Evolutionary conservation across 64 coral and sea anemone genomes (phyloP).

Genomic region (Montipora foliosa): DNA sequence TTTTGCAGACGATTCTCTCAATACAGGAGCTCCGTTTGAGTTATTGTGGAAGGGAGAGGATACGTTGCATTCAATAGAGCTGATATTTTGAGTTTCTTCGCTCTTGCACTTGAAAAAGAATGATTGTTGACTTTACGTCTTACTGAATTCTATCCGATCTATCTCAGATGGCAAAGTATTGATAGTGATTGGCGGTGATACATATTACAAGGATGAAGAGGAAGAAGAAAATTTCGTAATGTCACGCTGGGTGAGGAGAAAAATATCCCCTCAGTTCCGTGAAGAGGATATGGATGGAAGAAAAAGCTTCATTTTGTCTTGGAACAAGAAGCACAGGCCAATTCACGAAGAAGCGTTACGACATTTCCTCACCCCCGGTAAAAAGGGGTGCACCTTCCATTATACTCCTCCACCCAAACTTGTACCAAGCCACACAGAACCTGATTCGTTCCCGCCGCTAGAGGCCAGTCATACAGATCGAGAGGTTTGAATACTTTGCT

Average conservation of each 20-base stretch:
- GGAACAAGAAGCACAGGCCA: constrained; percentile 61
- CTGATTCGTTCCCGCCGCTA: neutral
- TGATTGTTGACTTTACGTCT: no score
- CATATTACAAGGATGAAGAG: constrained; percentile 50
- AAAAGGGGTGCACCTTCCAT: constrained; percentile 29
- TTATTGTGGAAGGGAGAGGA: no score
- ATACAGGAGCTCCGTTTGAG: no score
- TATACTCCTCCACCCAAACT: neutral
- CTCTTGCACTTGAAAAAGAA: neutral
- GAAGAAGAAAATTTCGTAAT: constrained; percentile 39
- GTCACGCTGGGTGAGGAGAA: constrained; percentile 51
- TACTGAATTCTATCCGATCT: no score
- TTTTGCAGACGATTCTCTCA: no score
- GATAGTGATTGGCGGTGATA: constrained; percentile 81
- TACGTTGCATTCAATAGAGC: no score
- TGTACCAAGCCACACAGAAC: neutral
- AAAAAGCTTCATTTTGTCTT: constrained; percentile 80
- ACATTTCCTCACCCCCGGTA: constrained; percentile 55
- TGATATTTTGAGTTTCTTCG: no score
- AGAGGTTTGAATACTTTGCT: neutral
- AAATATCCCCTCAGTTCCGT: constrained; percentile 39
- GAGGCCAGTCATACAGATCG: neutral
- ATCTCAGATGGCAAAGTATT: constrained; percentile 39
- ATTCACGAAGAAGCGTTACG: constrained; percentile 79
- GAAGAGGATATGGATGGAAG: constrained; percentile 58